These are phyloP conservation scores for Circaetus gallicus DNA, from an alignment of 2,113 vertebrate species.

Conservation along the genomic window DNA sequence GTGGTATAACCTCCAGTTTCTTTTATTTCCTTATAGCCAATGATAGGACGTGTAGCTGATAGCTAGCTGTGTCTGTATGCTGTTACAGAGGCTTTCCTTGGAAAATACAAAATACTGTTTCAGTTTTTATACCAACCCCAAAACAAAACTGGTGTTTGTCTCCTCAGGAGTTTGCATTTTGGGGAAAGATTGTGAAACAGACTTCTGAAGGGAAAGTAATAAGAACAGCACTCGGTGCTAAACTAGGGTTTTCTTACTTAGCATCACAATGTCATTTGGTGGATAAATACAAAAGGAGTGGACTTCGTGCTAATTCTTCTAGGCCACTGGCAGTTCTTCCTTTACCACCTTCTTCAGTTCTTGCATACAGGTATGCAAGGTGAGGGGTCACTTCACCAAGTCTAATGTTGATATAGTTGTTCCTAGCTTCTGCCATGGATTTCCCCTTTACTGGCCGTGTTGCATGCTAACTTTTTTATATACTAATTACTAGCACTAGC, in stretches of 20 bases:
- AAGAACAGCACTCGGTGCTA: not conserved
- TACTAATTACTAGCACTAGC: not conserved
- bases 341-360: not conserved
- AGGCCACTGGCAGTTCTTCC: not conserved
- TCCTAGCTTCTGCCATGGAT: not conserved
- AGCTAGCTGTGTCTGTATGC: not conserved
- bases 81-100: not conserved
- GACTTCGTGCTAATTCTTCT: not conserved
- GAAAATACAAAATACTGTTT: not conserved
- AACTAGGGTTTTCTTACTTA: not conserved
- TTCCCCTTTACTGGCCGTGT: not conserved
- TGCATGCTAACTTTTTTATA: not conserved
- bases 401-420: not conserved
- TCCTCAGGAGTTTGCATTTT: not conserved
- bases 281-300: not conserved
- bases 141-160: not conserved
- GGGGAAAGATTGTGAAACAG: not conserved
- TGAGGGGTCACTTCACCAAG: not conserved
- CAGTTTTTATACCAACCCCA: not conserved
- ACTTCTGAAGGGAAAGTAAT: not conserved
- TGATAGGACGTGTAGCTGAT: not conserved
- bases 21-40: not conserved
- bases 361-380: not conserved
- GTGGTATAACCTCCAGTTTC: not conserved
- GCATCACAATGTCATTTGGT: not conserved